Conservation (phyloP, 1,140 invertebrate species). For the Panagrolaimus sp. region DNA sequence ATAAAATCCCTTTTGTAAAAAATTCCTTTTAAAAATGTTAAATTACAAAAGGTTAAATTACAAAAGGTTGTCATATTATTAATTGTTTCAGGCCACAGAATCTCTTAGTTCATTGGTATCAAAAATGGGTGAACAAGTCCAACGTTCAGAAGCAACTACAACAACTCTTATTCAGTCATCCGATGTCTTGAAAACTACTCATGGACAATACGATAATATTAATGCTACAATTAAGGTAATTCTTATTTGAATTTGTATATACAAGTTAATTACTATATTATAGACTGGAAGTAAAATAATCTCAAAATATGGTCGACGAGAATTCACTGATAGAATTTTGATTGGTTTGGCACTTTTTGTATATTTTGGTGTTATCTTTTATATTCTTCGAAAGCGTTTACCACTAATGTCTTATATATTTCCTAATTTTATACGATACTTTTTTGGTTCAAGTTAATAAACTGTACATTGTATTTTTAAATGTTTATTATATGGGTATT, state of each 20-base stretch:
- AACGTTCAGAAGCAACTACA: not conserved
- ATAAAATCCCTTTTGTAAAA: too few relatives aligned
- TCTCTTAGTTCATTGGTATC: not conserved
- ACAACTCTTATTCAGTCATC: conserved; percentile 2
- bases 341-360: not conserved
- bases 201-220: conserved; percentile 7
- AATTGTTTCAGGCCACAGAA: conserved; percentile 1
- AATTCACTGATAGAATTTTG: conserved; percentile 10
- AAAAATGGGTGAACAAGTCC: conserved; percentile 11
- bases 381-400: conserved; percentile 1
- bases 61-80: not conserved
- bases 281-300: not conserved
- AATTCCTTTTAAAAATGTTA: too few relatives aligned
- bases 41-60: too few relatives aligned
- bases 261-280: not conserved
- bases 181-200: not conserved
- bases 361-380: conserved; percentile 7
- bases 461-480: too few relatives aligned
- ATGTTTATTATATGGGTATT: too few relatives aligned
- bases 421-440: too few relatives aligned
- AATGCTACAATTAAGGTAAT: not conserved
- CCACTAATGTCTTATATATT: not conserved
- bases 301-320: conserved; percentile 3
- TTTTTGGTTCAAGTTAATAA: too few relatives aligned
- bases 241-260: not conserved